phyloP scores from a whole-genome alignment of 2,888 invertebrate species.

The Adineta ricciae region DNA sequence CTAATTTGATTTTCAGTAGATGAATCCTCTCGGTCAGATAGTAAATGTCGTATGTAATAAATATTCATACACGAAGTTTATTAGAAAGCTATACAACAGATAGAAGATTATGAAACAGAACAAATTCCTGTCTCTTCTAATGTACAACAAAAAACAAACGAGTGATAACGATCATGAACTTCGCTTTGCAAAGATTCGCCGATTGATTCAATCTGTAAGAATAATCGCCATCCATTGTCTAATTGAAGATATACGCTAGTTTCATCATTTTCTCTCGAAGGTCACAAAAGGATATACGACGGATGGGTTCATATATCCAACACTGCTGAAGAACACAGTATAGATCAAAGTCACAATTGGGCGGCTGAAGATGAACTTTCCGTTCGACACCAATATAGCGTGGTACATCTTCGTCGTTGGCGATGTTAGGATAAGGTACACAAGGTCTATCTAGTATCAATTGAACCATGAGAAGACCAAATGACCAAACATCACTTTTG shows the following conservation, averaged over 20 bases:
- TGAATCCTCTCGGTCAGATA: no score
- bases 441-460: background rate
- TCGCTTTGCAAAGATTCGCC: no score
- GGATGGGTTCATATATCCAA: background rate
- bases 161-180: no score
- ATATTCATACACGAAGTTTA: no score
- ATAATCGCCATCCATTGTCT: no score
- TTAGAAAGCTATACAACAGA: no score
- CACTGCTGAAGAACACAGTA: background rate
- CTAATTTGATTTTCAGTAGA: no score
- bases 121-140: no score
- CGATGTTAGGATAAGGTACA: background rate
- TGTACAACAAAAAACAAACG: no score
- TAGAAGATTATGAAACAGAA: no score
- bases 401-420: background rate
- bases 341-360: background rate
- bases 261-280: background rate
- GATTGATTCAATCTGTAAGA: no score
- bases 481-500: conserved; percentile 30
- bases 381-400: background rate
- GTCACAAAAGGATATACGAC: background rate
- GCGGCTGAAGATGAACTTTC: background rate
- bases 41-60: no score
- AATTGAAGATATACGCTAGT: background rate
- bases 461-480: conserved; percentile 22